phyloP scores from a whole-genome alignment of 2,888 invertebrate species.

The Apocheima hispidaria region DNA sequence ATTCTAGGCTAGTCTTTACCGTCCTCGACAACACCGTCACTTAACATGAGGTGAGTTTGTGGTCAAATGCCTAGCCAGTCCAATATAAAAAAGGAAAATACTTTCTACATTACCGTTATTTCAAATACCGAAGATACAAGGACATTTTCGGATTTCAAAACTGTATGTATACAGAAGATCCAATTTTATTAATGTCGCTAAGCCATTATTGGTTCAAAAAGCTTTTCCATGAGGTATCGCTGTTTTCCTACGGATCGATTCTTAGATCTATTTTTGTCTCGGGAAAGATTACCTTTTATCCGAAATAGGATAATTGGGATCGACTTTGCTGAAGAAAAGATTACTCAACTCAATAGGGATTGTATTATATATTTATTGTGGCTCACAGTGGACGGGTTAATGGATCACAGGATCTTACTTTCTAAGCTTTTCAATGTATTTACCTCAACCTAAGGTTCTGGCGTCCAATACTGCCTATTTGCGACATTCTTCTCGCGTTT shows the following conservation, averaged over 20 bases:
- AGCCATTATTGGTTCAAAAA: background rate
- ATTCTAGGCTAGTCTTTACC: too few species aligned
- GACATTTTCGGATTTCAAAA: background rate
- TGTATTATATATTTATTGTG: slow-evolving; percentile 16
- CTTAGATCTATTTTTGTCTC: slow-evolving; percentile 10
- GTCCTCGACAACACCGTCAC: too few species aligned
- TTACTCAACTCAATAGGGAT: slow-evolving; percentile 12
- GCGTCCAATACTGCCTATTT: too few species aligned
- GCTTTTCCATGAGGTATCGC: background rate
- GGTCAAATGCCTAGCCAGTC: too few species aligned
- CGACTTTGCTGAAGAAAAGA: slow-evolving; percentile 16
- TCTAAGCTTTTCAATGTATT: background rate
- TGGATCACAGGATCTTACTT: slow-evolving; percentile 3
- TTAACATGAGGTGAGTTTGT: too few species aligned
- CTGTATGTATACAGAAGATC: background rate
- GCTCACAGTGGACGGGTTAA: slow-evolving; percentile 7
- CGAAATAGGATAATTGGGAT: slow-evolving; percentile 22
- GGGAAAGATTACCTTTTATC: slow-evolving; percentile 13
- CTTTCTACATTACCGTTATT: background rate
- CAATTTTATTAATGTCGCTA: background rate
- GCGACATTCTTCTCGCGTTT: too few species aligned
- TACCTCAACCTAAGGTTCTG: too few species aligned
- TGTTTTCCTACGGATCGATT: slow-evolving; percentile 4
- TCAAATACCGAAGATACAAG: background rate
- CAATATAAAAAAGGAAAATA: too few species aligned